Evolutionary conservation across 2,113 vertebrate genomes (phyloP), one percentile per base, ranked within the genome.

Genomic region (Condylura cristata): DNA sequence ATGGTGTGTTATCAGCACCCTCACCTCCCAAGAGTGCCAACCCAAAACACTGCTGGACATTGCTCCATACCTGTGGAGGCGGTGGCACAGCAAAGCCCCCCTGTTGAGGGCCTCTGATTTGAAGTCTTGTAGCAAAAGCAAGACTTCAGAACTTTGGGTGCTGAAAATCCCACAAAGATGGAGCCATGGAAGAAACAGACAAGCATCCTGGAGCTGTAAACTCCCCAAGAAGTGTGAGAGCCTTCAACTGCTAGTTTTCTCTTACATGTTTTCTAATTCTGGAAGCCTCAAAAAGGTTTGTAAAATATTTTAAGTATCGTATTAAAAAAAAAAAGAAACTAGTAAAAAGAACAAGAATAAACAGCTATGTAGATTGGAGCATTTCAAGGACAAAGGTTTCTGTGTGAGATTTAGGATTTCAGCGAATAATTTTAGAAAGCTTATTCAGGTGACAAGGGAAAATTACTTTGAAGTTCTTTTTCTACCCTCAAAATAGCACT

Each of bases 381-480:
- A 37, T 70, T 88, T 70, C 41, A 79, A 79, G 78, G 61, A 63
- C 41, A 74, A n/a, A 61, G 44, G 5, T 32, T 61, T 63, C 51
- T 41, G 2, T 13, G 39, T 4, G 53, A 88, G 76, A 74, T 65
- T 66, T 76, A 53, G 63, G 72, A 51, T 63, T 87, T 80, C 16
- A 2, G 24, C 28, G 7, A 8, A 91, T 5, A 92, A 72, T 53
- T 60, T 39, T 37, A 32, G 56, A 93, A 70, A 41, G 56, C 39
- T 87, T 93, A 22, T 63, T 88, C 60, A 88, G 74, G 79, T 86
- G 79, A 75, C 51, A 61, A 78, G 89, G 72, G 82, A 79, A 75
- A 76, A 60, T 75, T 41, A 30, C 68, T 90, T 95, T 78, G 63
- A 95, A 83, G 58, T 32, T 86, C 60, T 88, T 28, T 13, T 86